A percentile compares a stretch with the other conserved stretches of the same genome.
Conservation (phyloP, 2,113 vertebrate genomes). For the Perca fluviatilis region DNA sequence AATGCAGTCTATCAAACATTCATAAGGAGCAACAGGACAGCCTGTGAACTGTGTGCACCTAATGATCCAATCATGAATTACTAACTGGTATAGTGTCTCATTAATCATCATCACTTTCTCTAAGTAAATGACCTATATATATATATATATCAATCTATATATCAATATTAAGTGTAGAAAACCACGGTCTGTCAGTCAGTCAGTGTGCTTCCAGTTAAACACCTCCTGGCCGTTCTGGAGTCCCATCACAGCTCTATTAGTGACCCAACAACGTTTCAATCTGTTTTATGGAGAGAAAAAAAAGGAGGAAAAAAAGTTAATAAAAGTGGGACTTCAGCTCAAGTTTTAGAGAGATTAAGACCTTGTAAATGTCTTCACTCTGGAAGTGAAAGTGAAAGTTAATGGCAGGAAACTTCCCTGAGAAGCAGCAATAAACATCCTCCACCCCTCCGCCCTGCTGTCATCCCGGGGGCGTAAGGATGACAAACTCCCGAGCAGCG, state of each 20-base stretch:
- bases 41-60: not conserved
- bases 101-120: not conserved
- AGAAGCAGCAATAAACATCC: slow-evolving; percentile 70
- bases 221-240: not conserved
- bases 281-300: not conserved
- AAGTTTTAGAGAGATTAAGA: not conserved
- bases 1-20: not conserved
- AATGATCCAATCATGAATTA: not conserved
- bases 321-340: not conserved
- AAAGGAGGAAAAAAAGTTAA: not conserved
- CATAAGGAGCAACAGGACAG: not conserved
- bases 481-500: slow-evolving; percentile 62
- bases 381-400: slow-evolving; percentile 77
- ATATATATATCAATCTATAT: no score
- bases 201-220: not conserved
- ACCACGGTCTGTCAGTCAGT: no score
- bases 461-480: slow-evolving; percentile 52
- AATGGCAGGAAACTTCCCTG: slow-evolving; percentile 59
- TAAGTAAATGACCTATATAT: no score
- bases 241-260: not conserved
- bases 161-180: no score
- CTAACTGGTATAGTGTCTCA: not conserved
- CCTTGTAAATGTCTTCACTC: slow-evolving; percentile 8
- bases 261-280: not conserved
- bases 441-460: slow-evolving; percentile 56